These are phyloP conservation scores for Rhynchophorus ferrugineus DNA, from an alignment of 1,140 invertebrate genomes.

Conservation along the genomic window DNA sequence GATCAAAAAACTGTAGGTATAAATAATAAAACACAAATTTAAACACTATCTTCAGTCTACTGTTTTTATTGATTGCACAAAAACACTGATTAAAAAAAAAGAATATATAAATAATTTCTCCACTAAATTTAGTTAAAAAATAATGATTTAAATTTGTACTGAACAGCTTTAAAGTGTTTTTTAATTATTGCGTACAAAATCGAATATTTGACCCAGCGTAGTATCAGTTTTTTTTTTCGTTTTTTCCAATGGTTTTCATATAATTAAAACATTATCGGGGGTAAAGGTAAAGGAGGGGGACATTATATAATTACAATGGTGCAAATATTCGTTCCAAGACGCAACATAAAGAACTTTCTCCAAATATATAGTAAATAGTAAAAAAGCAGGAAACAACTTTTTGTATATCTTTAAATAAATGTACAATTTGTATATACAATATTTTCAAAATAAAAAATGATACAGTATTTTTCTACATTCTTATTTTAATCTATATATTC, in stretches of 20 bases:
- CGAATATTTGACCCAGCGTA: neutral
- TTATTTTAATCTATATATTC: slow-evolving; percentile 8
- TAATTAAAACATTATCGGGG: too few relatives aligned
- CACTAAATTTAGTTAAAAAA: slow-evolving; percentile 13
- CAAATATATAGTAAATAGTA: slow-evolving; percentile 11
- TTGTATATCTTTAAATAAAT: slow-evolving; percentile 18
- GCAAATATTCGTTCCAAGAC: neutral
- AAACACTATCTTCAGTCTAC: slow-evolving; percentile 17
- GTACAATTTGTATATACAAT: slow-evolving; percentile 20
- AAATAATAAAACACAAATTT: slow-evolving; percentile 5
- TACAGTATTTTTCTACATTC: slow-evolving; percentile 23
- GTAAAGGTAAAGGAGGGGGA: too few relatives aligned
- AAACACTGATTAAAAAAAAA: slow-evolving; percentile 16
- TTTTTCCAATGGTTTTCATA: neutral
- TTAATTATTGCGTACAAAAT: neutral
- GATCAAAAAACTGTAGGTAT: too few relatives aligned
- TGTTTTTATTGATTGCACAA: slow-evolving; percentile 20
- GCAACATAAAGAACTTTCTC: slow-evolving; percentile 6
- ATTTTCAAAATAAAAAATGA: slow-evolving; percentile 17
- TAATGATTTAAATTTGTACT: slow-evolving; percentile 18
- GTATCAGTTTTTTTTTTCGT: neutral
- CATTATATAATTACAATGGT: too few relatives aligned
- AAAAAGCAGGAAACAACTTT: slow-evolving; percentile 13
- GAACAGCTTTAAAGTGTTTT: slow-evolving; percentile 10
- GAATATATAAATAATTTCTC: slow-evolving; percentile 10